Evolutionary conservation across 2,888 invertebrate genomes (phyloP).

Genomic region (Lasius fuliginosus): DNA sequence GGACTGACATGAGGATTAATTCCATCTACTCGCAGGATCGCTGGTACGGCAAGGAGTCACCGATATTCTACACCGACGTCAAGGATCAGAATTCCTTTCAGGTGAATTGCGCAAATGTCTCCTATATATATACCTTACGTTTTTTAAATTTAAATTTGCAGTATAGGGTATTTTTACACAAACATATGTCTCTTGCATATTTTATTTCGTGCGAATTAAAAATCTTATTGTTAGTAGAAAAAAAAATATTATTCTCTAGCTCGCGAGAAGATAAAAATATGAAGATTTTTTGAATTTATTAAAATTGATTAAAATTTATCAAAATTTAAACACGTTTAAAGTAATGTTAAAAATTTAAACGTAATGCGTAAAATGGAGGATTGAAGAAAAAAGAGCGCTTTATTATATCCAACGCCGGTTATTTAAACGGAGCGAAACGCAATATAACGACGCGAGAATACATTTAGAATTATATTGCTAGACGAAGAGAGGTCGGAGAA

Average conservation of each 20-base stretch:
- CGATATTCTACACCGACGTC: slow-evolving; percentile 80
- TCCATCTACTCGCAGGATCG: slow-evolving; percentile 85
- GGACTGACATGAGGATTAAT: slow-evolving; percentile 83
- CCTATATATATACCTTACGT: background rate
- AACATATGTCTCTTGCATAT: background rate
- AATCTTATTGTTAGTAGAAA: background rate
- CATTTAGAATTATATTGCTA: background rate
- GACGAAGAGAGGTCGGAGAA: background rate
- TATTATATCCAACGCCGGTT: background rate
- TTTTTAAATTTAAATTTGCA: background rate
- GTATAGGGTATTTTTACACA: background rate
- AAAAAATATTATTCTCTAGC: background rate
- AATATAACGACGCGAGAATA: background rate
- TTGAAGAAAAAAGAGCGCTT: background rate
- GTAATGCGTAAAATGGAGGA: background rate
- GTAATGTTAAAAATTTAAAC: too few relatives aligned
- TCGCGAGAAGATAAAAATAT: background rate
- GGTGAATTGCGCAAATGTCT: slow-evolving; percentile 73
- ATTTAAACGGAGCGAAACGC: background rate
- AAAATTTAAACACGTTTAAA: too few relatives aligned
- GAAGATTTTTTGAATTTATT: too few relatives aligned
- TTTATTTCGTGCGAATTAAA: background rate
- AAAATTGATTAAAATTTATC: too few relatives aligned
- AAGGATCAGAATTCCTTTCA: slow-evolving; percentile 82
- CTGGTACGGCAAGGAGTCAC: slow-evolving; percentile 81